Evolutionary conservation across 2,888 invertebrate species (phyloP), one percentile per base, ranked within the genome.

Genomic region (Alcis repandata): DNA sequence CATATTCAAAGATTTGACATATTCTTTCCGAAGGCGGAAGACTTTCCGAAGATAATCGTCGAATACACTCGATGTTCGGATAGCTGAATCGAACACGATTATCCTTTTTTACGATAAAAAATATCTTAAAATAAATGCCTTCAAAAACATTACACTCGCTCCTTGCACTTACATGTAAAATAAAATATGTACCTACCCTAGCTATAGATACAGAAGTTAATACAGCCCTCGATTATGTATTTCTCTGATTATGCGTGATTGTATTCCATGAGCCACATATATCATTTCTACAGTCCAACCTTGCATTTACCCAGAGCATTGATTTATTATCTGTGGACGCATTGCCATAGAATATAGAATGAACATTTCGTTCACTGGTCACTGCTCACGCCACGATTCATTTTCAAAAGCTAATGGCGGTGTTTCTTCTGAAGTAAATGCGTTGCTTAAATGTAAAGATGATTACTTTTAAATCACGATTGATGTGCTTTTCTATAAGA

Each of bases 181-280:
- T n/a, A n/a, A n/a, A n/a, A n/a, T n/a, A n/a, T n/a, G n/a, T n/a
- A n/a, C n/a, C n/a, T n/a, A n/a, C n/a, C n/a, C n/a, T n/a, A n/a
- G n/a, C n/a, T n/a, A n/a, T n/a, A n/a, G n/a, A n/a, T n/a, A 6
- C 27, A 32, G 20, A 32, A 41, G 3, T 41, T 32, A 43, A 49
- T 49, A 0, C 32, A 17, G 17, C 17, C 8, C 17, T 27, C 48
- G 27, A 17, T 56, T 57, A 45, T 54, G 17, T 4, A 17, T 48
- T 49, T 22, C 33, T 22, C 70, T 76, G 74, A 77, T 78, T 77
- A 79, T 76, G 67, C 77, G 66, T 77, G 66, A 77, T 79, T 74
- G 77, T 79, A 75, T 76, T 76, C 73, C 72, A 69, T 72, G 71
- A 69, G 70, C 71, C 65, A 73, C 75, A 78, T 76, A 75, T 69